A percentile compares a stretch with the other conserved stretches of the same genome.
phyloP scores from a whole-genome alignment of 2,113 vertebrate species.

The Nanorana parkeri region DNA sequence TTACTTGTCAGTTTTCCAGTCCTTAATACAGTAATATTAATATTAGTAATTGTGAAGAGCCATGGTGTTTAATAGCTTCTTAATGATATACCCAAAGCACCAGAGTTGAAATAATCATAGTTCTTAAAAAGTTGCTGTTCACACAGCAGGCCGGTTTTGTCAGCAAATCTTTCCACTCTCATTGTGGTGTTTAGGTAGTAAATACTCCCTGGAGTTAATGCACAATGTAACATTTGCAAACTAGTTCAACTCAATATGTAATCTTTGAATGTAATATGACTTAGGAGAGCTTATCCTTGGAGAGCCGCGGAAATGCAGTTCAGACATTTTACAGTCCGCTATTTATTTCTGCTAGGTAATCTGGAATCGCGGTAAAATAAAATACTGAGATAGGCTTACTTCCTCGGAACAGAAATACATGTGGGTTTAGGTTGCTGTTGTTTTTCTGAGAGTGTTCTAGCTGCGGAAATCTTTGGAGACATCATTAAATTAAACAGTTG shows the following conservation, averaged over 20 bases:
- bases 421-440: slow-evolving; percentile 5
- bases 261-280: slow-evolving; percentile 63
- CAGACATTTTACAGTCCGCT: slow-evolving; percentile 32
- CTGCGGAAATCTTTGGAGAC: background rate
- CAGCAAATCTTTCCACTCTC: slow-evolving; percentile 66
- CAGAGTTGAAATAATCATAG: slow-evolving; percentile 58
- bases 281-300: slow-evolving; percentile 61
- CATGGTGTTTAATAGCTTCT: slow-evolving; percentile 60
- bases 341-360: slow-evolving; percentile 50
- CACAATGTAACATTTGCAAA: slow-evolving; percentile 63
- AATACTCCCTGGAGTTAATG: slow-evolving; percentile 66
- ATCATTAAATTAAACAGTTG: slow-evolving; percentile 57
- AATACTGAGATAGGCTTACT: slow-evolving; percentile 36
- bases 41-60: slow-evolving; percentile 63
- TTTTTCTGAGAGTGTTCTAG: slow-evolving; percentile 9
- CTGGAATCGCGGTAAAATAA: slow-evolving; percentile 25
- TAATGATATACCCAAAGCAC: slow-evolving; percentile 62
- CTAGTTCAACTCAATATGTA: slow-evolving; percentile 63
- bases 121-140: slow-evolving; percentile 64
- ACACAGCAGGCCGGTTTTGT: slow-evolving; percentile 59
- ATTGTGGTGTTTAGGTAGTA: slow-evolving; percentile 63
- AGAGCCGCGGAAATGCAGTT: slow-evolving; percentile 60
- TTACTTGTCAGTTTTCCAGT: slow-evolving; percentile 57
- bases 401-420: background rate
- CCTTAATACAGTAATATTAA: slow-evolving; percentile 48